These are phyloP conservation scores for Drosophila ohnishii DNA, from an alignment of 1,140 invertebrate genomes.

Conservation along the genomic window DNA sequence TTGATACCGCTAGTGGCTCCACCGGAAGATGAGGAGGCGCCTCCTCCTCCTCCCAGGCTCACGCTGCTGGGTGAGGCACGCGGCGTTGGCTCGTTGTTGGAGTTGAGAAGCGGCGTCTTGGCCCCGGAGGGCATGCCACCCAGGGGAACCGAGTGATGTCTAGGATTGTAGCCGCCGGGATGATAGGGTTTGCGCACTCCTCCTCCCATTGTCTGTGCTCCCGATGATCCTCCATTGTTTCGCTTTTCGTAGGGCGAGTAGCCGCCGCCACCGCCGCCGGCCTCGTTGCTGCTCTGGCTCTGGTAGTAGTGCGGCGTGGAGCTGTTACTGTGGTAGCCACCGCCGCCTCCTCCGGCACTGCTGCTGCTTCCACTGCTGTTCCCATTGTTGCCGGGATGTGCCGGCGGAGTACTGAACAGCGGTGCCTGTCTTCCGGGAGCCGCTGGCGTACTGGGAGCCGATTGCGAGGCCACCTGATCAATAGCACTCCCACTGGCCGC, in stretches of 20 bases:
- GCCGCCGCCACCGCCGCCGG: slow-evolving; percentile 47
- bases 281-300: slow-evolving; percentile 61
- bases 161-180: slow-evolving; percentile 70
- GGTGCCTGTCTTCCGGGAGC: slow-evolving; percentile 72
- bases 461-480: slow-evolving; percentile 62
- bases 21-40: slow-evolving; percentile 23
- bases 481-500: slow-evolving; percentile 46
- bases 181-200: slow-evolving; percentile 65
- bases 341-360: slow-evolving; percentile 25
- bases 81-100: slow-evolving; percentile 74
- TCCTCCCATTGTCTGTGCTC: slow-evolving; percentile 23
- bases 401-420: slow-evolving; percentile 77
- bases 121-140: slow-evolving; percentile 51
- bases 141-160: slow-evolving; percentile 66
- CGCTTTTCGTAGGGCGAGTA: slow-evolving; percentile 71
- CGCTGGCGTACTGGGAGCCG: slow-evolving; percentile 76
- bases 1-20: slow-evolving; percentile 9
- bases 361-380: slow-evolving; percentile 27
- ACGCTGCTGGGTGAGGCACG: slow-evolving; percentile 74
- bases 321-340: slow-evolving; percentile 74
- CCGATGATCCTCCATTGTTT: slow-evolving; percentile 52
- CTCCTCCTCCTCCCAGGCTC: slow-evolving; percentile 38
- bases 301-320: slow-evolving; percentile 75
- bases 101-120: slow-evolving; percentile 68
- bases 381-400: slow-evolving; percentile 46